Evolutionary conservation across 2,113 vertebrate species (phyloP), one percentile per base, ranked within the genome.

Genomic region (Verasper variegatus): DNA sequence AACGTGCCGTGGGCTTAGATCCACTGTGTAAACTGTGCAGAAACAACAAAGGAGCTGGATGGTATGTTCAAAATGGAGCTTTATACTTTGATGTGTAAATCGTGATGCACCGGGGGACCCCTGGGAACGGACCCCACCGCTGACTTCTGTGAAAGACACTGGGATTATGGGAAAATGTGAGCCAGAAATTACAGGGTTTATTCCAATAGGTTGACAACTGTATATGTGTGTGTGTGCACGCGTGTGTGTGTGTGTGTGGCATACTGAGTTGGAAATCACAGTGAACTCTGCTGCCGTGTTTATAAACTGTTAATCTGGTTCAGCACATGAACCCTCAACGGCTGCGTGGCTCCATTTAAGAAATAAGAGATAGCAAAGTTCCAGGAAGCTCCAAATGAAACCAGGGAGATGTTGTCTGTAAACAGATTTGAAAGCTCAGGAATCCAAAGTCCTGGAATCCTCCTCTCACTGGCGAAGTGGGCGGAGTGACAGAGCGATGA

Each of bases 121-220:
- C 31, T 52, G 40, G 66, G 58, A 71, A 68, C 12, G 20, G 49
- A 3, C 13, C 21, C 21, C 13, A 51, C 1, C 15, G 64, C n/a
- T 12, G 42, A 49, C 31, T 31, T 31, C 57, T 45, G 8, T 21
- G 11, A 0, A 51, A 71, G 17, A 27, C 17, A 17, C 23, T 24
- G 26, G 18, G 10, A 54, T 67, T 49, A 35, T 18, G 15, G 10
- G 20, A 27, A 78, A 73, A 72, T 35, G 9, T 51, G 70, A 75
- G 4, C 5, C 18, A 1, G 3, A 35, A 13, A 2, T 27, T 42
- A 42, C 40, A 42, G 40, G 23, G 27, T 3, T 27, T n/a, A 11
- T 54, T 12, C 40, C 40, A 27, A 27, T 11, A 23, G 42, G 4
- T 21, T 26, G 47, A 65, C 3, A 1, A 27, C 18, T 42, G 40